Percentiles rank a stretch among this genome's conserved stretches.
Conservation (phyloP, 2,797 vertebrate species). For the Chrysocyon brachyurus region DNA sequence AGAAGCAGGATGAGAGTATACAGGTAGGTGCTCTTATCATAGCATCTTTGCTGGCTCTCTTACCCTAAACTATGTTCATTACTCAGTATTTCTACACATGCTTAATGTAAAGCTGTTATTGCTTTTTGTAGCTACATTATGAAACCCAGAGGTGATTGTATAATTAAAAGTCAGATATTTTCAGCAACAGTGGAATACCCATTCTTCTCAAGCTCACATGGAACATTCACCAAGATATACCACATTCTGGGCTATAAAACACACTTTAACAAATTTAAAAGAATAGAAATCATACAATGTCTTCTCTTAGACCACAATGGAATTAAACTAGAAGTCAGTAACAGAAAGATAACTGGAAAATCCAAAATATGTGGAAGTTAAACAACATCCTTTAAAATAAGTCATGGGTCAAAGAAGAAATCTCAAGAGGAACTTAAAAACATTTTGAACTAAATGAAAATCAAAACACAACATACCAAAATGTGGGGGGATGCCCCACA, state of each 20-base stretch:
- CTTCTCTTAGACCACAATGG: background rate
- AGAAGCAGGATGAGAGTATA: background rate
- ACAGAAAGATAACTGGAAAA: background rate
- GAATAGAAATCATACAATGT: background rate
- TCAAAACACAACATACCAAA: background rate
- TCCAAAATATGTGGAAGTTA: background rate
- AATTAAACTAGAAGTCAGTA: background rate
- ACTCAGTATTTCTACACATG: rapidly evolving
- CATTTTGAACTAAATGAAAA: conserved; percentile 20
- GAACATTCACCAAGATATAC: background rate
- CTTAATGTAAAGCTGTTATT: rapidly evolving
- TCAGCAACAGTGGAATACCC: background rate
- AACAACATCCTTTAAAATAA: background rate
- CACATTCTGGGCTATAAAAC: too few relatives aligned
- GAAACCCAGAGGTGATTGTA: background rate
- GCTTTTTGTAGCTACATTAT: background rate
- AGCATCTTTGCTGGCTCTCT: too few relatives aligned
- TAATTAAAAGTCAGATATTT: background rate
- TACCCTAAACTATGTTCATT: rapidly evolving
- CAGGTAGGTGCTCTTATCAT: conserved; percentile 31
- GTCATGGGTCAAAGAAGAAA: background rate
- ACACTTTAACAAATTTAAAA: background rate
- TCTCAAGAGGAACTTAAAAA: background rate
- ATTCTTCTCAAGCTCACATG: background rate
- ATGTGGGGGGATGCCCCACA: background rate